phyloP scores from a whole-genome alignment of 2,113 vertebrate species.

The Deroptyus accipitrinus region DNA sequence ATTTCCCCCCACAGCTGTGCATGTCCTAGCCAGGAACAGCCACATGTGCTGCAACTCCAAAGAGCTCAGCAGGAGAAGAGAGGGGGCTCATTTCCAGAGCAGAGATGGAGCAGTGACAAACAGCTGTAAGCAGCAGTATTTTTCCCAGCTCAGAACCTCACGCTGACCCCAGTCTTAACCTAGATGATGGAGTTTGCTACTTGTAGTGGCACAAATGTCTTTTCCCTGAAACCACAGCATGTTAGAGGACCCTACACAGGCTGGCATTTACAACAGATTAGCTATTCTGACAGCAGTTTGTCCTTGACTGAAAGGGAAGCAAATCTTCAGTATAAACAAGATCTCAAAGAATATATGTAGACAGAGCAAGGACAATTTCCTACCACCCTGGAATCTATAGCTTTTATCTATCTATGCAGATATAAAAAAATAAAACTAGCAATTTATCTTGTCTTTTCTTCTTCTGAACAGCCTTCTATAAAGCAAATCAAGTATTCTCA shows the following conservation, averaged over 20 bases:
- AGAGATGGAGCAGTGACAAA: background rate
- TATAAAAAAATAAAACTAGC: background rate
- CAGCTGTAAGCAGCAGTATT: background rate
- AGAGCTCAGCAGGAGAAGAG: background rate
- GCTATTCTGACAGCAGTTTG: background rate
- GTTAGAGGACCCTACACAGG: background rate
- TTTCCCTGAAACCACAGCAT: background rate
- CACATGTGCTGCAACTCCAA: background rate
- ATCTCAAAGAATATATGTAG: background rate
- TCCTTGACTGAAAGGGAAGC: background rate
- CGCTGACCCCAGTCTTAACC: rapidly evolving
- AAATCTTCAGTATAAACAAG: background rate
- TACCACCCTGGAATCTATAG: background rate
- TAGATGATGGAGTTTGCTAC: background rate
- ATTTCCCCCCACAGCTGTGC: rapidly evolving
- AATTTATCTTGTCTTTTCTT: conserved; percentile 4
- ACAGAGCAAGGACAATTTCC: background rate
- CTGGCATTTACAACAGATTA: background rate
- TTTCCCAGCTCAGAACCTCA: background rate
- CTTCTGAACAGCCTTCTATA: background rate
- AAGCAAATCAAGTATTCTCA: conserved; percentile 15
- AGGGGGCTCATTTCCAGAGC: background rate
- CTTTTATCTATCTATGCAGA: conserved; percentile 1
- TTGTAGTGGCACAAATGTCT: background rate
- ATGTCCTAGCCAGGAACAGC: background rate